Conservation (phyloP, 2,113 vertebrate species). For the Parus major region DNA sequence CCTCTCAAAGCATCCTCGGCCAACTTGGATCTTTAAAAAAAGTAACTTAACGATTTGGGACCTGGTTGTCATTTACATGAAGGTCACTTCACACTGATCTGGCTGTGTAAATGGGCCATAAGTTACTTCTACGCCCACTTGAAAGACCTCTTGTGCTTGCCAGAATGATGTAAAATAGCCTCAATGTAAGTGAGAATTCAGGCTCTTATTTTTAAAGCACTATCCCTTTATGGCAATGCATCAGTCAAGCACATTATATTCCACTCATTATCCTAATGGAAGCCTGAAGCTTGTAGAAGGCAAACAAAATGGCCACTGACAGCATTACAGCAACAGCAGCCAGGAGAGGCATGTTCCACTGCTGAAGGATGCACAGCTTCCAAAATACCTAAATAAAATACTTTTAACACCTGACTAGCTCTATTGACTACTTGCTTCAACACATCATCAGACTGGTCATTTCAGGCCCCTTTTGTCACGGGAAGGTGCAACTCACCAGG, state of each 20-base stretch:
- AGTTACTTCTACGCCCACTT: slow-evolving; percentile 65
- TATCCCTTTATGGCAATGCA: slow-evolving; percentile 26
- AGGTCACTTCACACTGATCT: slow-evolving; percentile 69
- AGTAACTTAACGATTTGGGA: slow-evolving; percentile 19
- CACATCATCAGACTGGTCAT: not conserved
- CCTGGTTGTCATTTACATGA: slow-evolving; percentile 60
- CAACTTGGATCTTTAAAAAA: slow-evolving; percentile 57
- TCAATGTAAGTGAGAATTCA: slow-evolving; percentile 53
- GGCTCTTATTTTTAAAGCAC: slow-evolving; percentile 52
- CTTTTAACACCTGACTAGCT: not conserved
- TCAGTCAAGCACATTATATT: slow-evolving; percentile 23
- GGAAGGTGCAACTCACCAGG: not conserved
- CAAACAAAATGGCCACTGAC: not conserved
- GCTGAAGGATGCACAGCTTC: not conserved
- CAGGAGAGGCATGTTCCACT: not conserved
- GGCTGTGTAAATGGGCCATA: slow-evolving; percentile 60
- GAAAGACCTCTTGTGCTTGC: slow-evolving; percentile 60
- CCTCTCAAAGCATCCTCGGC: slow-evolving; percentile 39
- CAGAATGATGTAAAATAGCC: slow-evolving; percentile 59
- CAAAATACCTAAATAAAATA: not conserved
- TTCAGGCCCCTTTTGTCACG: not conserved
- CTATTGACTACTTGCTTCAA: not conserved
- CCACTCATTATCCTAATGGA: slow-evolving; percentile 33
- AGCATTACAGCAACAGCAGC: not conserved
- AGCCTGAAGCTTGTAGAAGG: not conserved